Conservation (phyloP, 2,113 vertebrate species). For the Pithys albifrons region DNA sequence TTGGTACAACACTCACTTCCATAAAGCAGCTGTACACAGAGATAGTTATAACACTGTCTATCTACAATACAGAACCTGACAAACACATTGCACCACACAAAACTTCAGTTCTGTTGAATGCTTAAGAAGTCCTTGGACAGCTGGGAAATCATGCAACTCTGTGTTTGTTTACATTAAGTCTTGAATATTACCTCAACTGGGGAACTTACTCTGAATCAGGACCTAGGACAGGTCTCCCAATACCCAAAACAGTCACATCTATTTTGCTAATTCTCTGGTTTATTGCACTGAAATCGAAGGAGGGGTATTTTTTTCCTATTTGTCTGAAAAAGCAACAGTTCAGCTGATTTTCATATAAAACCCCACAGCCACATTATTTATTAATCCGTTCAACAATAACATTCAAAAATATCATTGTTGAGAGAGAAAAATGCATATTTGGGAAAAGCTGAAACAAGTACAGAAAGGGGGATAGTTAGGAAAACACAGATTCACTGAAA, state of each 20-base stretch:
- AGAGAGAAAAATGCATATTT: rapidly evolving
- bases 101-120: background rate
- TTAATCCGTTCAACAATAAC: background rate
- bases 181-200: background rate
- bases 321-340: background rate
- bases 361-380: background rate
- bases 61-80: background rate
- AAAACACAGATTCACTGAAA: background rate
- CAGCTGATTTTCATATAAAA: background rate
- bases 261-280: background rate
- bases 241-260: background rate
- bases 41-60: background rate
- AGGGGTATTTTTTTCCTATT: background rate
- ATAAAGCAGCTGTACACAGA: background rate
- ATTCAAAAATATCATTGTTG: background rate
- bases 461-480: background rate
- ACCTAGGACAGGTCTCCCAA: conserved; percentile 31
- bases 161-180: background rate
- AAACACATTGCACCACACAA: background rate
- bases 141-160: background rate
- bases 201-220: background rate
- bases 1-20: background rate
- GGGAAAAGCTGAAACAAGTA: background rate
- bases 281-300: background rate
- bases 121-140: background rate